Evolutionary conservation across 2,797 vertebrate genomes (phyloP), one percentile per base, ranked within the genome.

Genomic region (Neoniphon sammara): DNA sequence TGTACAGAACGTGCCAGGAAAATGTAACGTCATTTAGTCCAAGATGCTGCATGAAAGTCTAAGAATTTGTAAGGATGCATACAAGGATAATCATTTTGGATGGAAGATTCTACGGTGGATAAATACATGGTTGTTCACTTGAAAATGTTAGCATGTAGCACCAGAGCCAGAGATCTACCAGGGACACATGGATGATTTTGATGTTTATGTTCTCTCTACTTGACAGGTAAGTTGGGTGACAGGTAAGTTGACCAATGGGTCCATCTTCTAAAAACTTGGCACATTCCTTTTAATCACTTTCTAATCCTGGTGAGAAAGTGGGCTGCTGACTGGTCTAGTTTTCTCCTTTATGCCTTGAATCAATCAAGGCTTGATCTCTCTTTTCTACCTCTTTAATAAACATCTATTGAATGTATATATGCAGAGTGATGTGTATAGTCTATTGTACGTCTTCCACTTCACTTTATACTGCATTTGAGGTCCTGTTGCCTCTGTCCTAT

Each of bases 191-290:
- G 36, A 39, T 39, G 36, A 39, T 39, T 39, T 10, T 61, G 25
- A 46, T 39, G 11, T 3, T 20, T 10, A 52, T 31, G 18, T n/a
- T 61, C 57, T 25, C 34, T 21, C 36, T 18, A 23, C 39, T 60
- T 21, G 64, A 59, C 7, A 46, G 42, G 61, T 20, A 31, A 76
- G 31, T n/a, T n/a, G n/a, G n/a, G n/a, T n/a, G n/a, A n/a, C n/a
- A n/a, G n/a, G n/a, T n/a, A n/a, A n/a, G n/a, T 42, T 23, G 15
- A 5, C 31, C 5, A 15, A 63, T 60, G 55, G 15, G 23, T 42
- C 3, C 1, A 66, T 70, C 62, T 27, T 3, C 20, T 20, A 25
- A 36, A 30, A 36, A 30, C 53, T 64, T 39, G 17, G 34, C n/a
- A 20, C 36, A 25, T 44, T 57, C 6, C 2, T n/a, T 56, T 50